Evolutionary conservation across 1,140 invertebrate species (phyloP), one percentile per base, ranked within the genome.

Genomic region (Penaeus indicus): DNA sequence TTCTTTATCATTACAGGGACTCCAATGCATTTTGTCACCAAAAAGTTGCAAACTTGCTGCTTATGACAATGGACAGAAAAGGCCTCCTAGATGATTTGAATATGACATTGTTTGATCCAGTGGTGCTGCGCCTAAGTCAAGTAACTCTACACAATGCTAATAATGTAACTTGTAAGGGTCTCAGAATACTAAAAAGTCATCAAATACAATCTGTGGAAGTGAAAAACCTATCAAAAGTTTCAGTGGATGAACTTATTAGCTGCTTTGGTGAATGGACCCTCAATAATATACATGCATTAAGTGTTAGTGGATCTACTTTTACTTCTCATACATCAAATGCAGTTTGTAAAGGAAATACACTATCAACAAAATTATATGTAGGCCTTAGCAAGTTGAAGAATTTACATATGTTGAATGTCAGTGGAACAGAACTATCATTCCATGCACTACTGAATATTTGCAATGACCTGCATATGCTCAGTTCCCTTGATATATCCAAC

Each of bases 221-320:
- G 67, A 94, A 94, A 89, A 94, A 94, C 63, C 92, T 96, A 67
- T 67, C 89, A 0, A 94, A 94, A 91, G 94, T 95, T 11, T 94
- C 95, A 72, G 94, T 96, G 38, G 95, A 95, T 92, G 95, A 96
- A 91, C 92, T 96, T 21, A 95, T 96, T 91, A 94, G 94, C 85
- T 96, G 95, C 93, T 93, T 96, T 75, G 94, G 95, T 83, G 95
- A 96, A 90, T 96, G 96, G 95, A 96, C 95, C 69, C 91, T 95
- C 81, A 93, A 94, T 77, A 96, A 96, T 93, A 93, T 97, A 81
- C 93, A 94, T 77, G 94, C 94, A 22, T 92, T 96, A 54, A 96
- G 95, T 93, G 94, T 96, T 78, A 94, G 95, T 72, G 94, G 94
- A 91, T 95, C 95, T 91, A 94, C 94, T 82, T 96, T 96, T 93